These are phyloP conservation scores for Enteromius viviparus DNA, from an alignment of 2,797 vertebrate species.

Conservation along the genomic window DNA sequence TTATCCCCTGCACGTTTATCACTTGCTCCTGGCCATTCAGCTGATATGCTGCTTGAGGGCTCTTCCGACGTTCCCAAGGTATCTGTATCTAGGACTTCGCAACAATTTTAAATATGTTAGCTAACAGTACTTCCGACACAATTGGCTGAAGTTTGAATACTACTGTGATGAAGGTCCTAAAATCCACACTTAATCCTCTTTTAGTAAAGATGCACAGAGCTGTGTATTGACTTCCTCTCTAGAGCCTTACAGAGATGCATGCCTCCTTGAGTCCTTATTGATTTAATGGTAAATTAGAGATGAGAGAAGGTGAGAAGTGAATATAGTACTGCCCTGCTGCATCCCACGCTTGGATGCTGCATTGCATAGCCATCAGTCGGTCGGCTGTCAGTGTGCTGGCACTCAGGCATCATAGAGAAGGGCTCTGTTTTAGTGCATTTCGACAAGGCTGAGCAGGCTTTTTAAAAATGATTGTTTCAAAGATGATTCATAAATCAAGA, in stretches of 20 bases:
- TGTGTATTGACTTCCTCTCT: slow-evolving; percentile 47
- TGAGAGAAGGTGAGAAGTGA: slow-evolving; percentile 52
- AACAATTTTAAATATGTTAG: not conserved
- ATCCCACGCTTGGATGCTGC: slow-evolving; percentile 11
- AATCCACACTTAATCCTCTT: slow-evolving; percentile 53
- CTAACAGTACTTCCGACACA: not conserved
- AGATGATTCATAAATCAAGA: slow-evolving; percentile 8
- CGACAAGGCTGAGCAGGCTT: slow-evolving; percentile 12
- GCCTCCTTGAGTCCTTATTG: slow-evolving; percentile 50
- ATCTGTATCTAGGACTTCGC: not conserved
- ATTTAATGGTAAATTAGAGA: slow-evolving; percentile 52
- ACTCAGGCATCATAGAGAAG: slow-evolving; percentile 25
- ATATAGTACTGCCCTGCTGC: slow-evolving; percentile 36
- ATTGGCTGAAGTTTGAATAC: slow-evolving; percentile 44
- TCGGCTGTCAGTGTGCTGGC: slow-evolving; percentile 7
- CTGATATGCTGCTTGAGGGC: slow-evolving; percentile 81
- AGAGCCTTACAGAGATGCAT: slow-evolving; percentile 43
- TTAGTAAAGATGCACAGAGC: slow-evolving; percentile 28
- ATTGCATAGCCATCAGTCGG: not conserved
- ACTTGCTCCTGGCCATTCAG: slow-evolving; percentile 76
- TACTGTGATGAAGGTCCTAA: slow-evolving; percentile 47
- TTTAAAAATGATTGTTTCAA: slow-evolving; percentile 28
- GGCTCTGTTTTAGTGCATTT: slow-evolving; percentile 37
- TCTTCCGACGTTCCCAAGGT: slow-evolving; percentile 80
- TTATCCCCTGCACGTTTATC: slow-evolving; percentile 77